These are phyloP conservation scores for Guaruba guarouba DNA, from an alignment of 2,113 vertebrate species.

Conservation along the genomic window DNA sequence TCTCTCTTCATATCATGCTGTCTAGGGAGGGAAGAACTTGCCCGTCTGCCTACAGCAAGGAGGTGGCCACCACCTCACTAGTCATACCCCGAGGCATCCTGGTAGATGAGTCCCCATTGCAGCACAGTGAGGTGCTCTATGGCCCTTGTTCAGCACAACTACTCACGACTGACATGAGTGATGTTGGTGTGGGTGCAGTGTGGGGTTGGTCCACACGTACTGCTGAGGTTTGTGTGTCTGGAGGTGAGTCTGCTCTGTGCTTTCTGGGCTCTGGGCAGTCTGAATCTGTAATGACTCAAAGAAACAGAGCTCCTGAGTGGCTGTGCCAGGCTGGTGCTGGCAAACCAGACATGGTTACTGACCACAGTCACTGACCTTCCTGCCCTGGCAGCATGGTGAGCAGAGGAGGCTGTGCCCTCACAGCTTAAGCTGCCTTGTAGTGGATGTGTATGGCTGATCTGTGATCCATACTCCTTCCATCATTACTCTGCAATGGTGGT, in stretches of 20 bases:
- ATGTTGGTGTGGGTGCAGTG: background rate
- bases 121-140: background rate
- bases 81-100: accelerated
- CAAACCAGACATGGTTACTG: background rate
- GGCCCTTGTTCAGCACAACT: background rate
- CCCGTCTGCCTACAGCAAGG: background rate
- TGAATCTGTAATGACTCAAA: background rate
- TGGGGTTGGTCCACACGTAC: accelerated
- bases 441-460: accelerated
- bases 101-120: background rate
- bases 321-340: background rate
- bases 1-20: accelerated
- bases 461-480: background rate
- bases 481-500: background rate
- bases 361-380: background rate
- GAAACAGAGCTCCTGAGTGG: background rate
- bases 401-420: background rate
- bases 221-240: background rate
- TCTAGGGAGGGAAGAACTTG: background rate
- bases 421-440: background rate
- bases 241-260: background rate
- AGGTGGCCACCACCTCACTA: background rate
- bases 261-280: background rate
- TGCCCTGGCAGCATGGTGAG: background rate
- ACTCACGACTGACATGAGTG: accelerated